Evolutionary conservation across 2,888 invertebrate species (phyloP), one percentile per base, ranked within the genome.

Genomic region (Microctonus aethiopoides): DNA sequence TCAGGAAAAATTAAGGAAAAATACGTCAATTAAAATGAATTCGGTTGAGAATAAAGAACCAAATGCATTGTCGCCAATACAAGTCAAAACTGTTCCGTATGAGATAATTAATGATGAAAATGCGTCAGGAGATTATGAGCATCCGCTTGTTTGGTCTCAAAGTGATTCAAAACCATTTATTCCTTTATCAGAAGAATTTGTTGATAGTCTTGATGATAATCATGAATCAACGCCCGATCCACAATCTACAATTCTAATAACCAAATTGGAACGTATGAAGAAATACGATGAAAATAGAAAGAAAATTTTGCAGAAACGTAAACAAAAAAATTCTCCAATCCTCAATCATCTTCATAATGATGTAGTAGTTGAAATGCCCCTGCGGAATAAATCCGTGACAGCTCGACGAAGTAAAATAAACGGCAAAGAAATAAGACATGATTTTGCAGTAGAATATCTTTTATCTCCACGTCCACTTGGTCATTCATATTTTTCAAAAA

Each of bases 131-230:
- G 62, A 62, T 26, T 13, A 62, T 39, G 62, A 62, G 7, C 46
- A 41, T 10, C 63, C 57, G n/a, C 22, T 76, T 0, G 22, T 72
- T 32, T 77, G 77, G 76, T 73, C 73, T 1, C 67, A 72, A 6
- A 76, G 76, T 41, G 76, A 77, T 5, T 79, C 78, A 4, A 71
- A 77, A 29, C 75, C 76, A 22, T 77, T 79, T 51, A 61, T 78
- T 39, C 77, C 77, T 4, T 20, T 76, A 9, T 72, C 74, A 2
- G 56, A 70, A 29, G 72, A 77, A 51, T 72, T 71, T 20, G 60
- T 75, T 3, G 73, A 74, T 3, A 16, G 32, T 32, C 10, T 67
- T 10, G 13, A 26, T 13, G 13, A 29, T 7, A 22, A 41, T 62
- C 46, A 16, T 26, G 22, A 39, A 41, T 24, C 10, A 41, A 62